These are phyloP conservation scores for Regulus satrapa DNA, from an alignment of 2,113 vertebrate species.

Conservation along the genomic window DNA sequence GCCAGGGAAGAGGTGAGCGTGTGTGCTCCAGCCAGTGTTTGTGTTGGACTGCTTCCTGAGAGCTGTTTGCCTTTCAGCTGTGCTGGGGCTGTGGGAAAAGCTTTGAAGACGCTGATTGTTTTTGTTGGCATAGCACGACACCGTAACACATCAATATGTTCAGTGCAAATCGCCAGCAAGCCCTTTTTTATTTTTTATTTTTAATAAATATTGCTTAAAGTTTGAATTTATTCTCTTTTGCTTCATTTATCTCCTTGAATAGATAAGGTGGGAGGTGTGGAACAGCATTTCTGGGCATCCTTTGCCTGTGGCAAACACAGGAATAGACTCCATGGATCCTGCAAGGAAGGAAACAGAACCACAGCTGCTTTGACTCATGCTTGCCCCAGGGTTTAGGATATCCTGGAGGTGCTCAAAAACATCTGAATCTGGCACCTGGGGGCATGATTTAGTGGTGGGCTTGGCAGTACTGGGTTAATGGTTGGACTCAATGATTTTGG, in stretches of 20 bases:
- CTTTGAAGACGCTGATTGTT: slow-evolving; percentile 56
- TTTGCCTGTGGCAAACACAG: neutral
- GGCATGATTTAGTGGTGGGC: neutral
- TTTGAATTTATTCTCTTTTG: neutral
- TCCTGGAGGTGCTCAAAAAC: neutral
- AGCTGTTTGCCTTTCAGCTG: slow-evolving; percentile 40
- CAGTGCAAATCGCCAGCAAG: neutral
- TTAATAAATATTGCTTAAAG: neutral
- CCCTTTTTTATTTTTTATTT: too few species aligned
- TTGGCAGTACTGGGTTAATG: neutral
- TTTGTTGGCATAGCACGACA: slow-evolving; percentile 3
- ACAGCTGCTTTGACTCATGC: neutral
- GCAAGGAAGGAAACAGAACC: neutral
- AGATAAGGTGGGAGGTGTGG: neutral
- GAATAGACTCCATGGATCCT: neutral
- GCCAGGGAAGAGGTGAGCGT: slow-evolving; percentile 7
- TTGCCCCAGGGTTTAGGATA: neutral
- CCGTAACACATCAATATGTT: slow-evolving; percentile 25
- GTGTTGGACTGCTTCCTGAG: slow-evolving; percentile 25
- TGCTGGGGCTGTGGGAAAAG: slow-evolving; percentile 25
- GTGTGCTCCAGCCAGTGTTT: slow-evolving; percentile 3
- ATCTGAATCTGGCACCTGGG: neutral
- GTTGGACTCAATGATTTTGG: neutral
- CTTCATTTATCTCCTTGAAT: neutral
- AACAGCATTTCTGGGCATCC: neutral